phyloP scores from a whole-genome alignment of 2,113 vertebrate species.

The Apaloderma vittatum region DNA sequence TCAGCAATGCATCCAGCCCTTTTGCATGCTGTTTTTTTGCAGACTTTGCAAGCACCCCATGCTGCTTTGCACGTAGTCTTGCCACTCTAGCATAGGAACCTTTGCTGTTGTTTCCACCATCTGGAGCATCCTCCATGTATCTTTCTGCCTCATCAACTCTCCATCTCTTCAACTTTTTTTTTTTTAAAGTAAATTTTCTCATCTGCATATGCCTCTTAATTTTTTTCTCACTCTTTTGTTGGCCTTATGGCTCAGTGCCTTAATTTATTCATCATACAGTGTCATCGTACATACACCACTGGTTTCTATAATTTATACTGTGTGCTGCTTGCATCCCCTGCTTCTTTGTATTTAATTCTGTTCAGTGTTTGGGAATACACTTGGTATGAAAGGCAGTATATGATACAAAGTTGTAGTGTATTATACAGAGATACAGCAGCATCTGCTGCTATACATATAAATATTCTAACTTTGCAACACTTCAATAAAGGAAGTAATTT shows the following conservation, averaged over 20 bases:
- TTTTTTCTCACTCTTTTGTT: neutral
- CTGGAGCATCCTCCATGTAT: conserved; percentile 36
- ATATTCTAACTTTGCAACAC: neutral
- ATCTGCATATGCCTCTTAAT: neutral
- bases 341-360: conserved; percentile 8
- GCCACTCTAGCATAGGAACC: neutral
- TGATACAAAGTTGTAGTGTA: conserved; percentile 34
- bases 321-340: neutral
- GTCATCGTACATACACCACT: conserved; percentile 3
- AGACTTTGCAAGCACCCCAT: neutral
- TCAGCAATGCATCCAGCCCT: neutral
- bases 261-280: conserved; percentile 41
- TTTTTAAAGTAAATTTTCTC: neutral
- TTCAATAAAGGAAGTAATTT: conserved; percentile 1
- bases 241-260: neutral
- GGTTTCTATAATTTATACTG: neutral
- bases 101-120: conserved; percentile 15
- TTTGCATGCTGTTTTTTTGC: neutral
- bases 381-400: conserved; percentile 25
- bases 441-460: conserved; percentile 15
- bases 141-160: conserved; percentile 60
- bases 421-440: neutral
- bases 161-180: conserved; percentile 24
- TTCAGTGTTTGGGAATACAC: conserved; percentile 20
- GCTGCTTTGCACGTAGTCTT: neutral